Evolutionary conservation across 2,797 vertebrate genomes (phyloP), one percentile per base, ranked within the genome.

Genomic region (Enteromius argenteus): DNA sequence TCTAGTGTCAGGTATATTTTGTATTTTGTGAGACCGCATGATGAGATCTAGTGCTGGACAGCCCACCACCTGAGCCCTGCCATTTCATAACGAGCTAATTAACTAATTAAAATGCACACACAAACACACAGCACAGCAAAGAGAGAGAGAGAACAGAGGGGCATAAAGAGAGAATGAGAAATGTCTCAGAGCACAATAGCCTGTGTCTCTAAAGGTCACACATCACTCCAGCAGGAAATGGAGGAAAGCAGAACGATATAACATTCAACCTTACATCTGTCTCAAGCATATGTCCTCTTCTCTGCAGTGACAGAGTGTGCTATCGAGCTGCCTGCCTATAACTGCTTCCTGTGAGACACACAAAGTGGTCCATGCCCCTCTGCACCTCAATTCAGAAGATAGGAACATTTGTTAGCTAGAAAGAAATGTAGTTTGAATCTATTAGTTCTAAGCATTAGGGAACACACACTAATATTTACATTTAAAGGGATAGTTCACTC

Each of bases 101-200:
- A 87, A 83, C 56, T 87, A 79, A 85, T 86, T 76, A 87, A 71
- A 75, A 85, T 85, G 73, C 68, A 49, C 79, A 73, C 67, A 84
- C 73, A 85, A 58, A 80, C 74, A 81, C 74, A 72, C 91, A 93
- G 92, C 92, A 37, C 27, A 77, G 21, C 68, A 19, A n/a, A 71
- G 42, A 66, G 32, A 74, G 60, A 66, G 4, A 58, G 60, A 37
- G 46, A 67, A 72, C 15, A 39, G 37, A 84, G 51, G 76, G 76
- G 53, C 23, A 87, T 66, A 58, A 21, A 85, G 60, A n/a, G 66
- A 67, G 44, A 71, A 46, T 1, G 44, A 85, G 44, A 53, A 23
- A 68, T 8, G 53, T 69, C n/a, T 76, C 60, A 21, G 58, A 83
- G 72, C 73, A 87, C 83, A 87, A 84, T 86, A 85, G 84, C 78